Base-by-base conservation (phyloP, 1,140 invertebrate genomes). In the Araneus ventricosus region DNA sequence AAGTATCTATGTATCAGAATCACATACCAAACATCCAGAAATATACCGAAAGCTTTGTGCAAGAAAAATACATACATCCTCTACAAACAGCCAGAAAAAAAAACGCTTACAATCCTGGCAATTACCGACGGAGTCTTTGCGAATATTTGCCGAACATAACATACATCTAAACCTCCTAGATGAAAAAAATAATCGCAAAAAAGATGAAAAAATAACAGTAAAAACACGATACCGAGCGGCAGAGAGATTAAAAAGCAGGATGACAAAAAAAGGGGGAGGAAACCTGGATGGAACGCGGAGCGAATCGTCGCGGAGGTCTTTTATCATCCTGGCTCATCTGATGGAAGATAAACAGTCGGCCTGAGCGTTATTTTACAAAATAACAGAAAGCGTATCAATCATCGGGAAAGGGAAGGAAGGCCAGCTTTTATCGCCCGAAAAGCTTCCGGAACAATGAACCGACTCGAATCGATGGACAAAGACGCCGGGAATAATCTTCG, bases 301-400 rank as follows among this genome's bases (percentile, higher is more conserved):
- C 10, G 30, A 75, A 75, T 37, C 17, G 27, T 34, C 34, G 27
- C 37, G 17, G 8, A 20, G 70, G 30, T 75, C 70, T 75, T 75
- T 75, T 75, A 75, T 75, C 70, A 75, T 75, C 17, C 30, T 14
- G 17, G 30, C 14, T n/a, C 30, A 75, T 75, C 10, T 75, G 34
- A 75, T 75, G 70, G 30, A 75, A 75, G 70, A 75, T 75, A 75
- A 75, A 75, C 70, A 75, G 5, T 30, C 70, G 70, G 34, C 70
- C 34, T 14, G 34, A 37, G 70, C 70, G 70, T 75, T 37, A 75
- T 75, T 75, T 75, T 75, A 75, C 70, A 75, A 75, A 75, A 75
- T 75, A 75, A 75, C 70, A 75, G 30, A 75, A 75, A 75, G 30
- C 30, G 70, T 75, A 75, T 75, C 70, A 75, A 75, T 75, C 70